Evolutionary conservation across 1,140 invertebrate species (phyloP), one percentile per base, ranked within the genome.

Genomic region (Papilio polyxenes): DNA sequence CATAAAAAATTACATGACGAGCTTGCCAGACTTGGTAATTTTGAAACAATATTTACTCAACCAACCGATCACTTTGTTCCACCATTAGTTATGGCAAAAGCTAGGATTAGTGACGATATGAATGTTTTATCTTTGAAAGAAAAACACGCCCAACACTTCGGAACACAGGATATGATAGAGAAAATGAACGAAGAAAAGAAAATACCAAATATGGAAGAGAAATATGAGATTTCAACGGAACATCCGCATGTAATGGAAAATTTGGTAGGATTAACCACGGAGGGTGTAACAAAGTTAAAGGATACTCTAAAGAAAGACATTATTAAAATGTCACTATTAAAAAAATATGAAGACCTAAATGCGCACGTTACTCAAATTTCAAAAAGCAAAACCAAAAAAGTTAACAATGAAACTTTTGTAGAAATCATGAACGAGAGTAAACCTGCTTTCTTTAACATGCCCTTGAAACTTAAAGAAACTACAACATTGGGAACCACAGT

Each of bases 11-110:
- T 94, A 53, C 92, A 94, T 40, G 90, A 93, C 69, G 91, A 94
- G 84, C 82, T 93, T 31, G 90, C 92, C 9, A 86, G 90, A 20
- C 84, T 92, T 81, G 92, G 91, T 15, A 93, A 92, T 81, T 89
- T 91, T 76, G 92, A 94, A 86, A 93, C 88, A 75, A 94, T 95
- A 85, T 95, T 93, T 85, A 94, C 91, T 56, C 94, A 94, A 86
- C 91, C 94, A 3, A 93, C 94, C 10, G 94, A 95, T 85, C 94
- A 95, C 85, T 95, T 95, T 84, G 90, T 95, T 20, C 94, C 94
- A 20, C 94, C 94, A 13, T 82, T 95, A 48, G 94, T 95, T 20
- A 95, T 95, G 93, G 94, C 94, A 53, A 95, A 94, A 85, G 91
- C 94, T 82, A 95, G 92, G 89, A 87, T 94, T 13, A 92, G 92